These are phyloP conservation scores for Antennarius maculatus DNA, from an alignment of 2,797 vertebrate genomes.

Conservation along the genomic window DNA sequence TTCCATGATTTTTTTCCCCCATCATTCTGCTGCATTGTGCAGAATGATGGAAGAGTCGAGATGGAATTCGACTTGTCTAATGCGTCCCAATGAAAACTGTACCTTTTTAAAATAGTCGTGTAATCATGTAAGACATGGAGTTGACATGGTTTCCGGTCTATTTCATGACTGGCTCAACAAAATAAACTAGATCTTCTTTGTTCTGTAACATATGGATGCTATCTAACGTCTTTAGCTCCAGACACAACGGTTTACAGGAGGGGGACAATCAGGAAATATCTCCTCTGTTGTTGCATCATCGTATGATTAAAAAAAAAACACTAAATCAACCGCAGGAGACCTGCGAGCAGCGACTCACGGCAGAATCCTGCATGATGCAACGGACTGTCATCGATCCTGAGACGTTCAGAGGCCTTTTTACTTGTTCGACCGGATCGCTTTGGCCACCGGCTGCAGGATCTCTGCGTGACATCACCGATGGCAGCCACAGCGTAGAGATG, in stretches of 20 bases:
- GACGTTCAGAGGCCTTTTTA: neutral
- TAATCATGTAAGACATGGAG: slow-evolving; percentile 15
- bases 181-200: no score
- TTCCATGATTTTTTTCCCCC: slow-evolving; percentile 41
- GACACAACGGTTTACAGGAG: neutral
- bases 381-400: slow-evolving; percentile 18
- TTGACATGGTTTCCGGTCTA: slow-evolving; percentile 25
- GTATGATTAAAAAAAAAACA: no score
- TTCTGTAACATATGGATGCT: no score
- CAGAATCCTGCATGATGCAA: slow-evolving; percentile 26
- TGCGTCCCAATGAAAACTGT: neutral
- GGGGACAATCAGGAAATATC: no score
- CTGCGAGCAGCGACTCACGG: no score
- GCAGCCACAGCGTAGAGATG: neutral
- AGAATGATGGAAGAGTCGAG: slow-evolving; percentile 12
- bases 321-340: no score
- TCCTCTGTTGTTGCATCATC: no score
- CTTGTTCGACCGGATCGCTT: neutral
- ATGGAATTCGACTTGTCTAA: neutral
- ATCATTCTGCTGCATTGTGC: no score
- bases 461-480: no score
- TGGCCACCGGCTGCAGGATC: neutral
- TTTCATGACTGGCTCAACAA: slow-evolving; percentile 4
- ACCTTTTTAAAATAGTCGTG: slow-evolving; percentile 12
- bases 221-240: neutral